Evolutionary conservation across 2,797 vertebrate species (phyloP), one percentile per base, ranked within the genome.

Genomic region (Scarus forsteni): DNA sequence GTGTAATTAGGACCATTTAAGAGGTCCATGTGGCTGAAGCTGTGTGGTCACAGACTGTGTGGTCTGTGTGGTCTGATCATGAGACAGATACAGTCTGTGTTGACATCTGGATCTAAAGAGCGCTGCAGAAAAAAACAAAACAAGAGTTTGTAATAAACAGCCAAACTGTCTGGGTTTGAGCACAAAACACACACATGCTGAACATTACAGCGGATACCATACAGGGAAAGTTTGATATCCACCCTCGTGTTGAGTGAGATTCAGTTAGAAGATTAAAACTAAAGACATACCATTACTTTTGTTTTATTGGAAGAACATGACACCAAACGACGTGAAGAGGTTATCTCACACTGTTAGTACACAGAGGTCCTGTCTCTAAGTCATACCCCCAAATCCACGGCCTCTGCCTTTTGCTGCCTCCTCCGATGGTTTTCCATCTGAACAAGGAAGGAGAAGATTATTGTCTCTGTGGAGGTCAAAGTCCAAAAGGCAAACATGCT

Each of bases 371-470:
- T 55, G 12, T 14, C 1, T 57, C 15, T 51, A 48, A 36, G 60
- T 79, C 93, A 93, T 91, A 98, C 98, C 97, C 95, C 95, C 97
- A 78, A 98, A 88, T 83, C 97, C 94, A 89, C 93, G 53, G 66
- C 94, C 96, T 94, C 96, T 92, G 36, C 96, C 96, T 90, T 94
- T 96, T 0, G 95, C 84, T 75, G 94, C 54, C 73, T 98, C 97
- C 15, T 98, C 97, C 74, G 96, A 90, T 63, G 98, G 94, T 88
- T 98, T 99, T 77, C 96, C 94, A 91, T 98, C 98, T 99, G 92
- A 81, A 94, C 88, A 82, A 62, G 67, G 85, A 73, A 91, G n/a
- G 80, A 63, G 10, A 70, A 58, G 58, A 80, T 27, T 34, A 61
- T 46, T 50, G 9, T 35, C 44, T 35, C 13, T 48, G 8, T 38